Conservation (phyloP, 2,113 vertebrate species). For the Pantherophis guttatus region DNA sequence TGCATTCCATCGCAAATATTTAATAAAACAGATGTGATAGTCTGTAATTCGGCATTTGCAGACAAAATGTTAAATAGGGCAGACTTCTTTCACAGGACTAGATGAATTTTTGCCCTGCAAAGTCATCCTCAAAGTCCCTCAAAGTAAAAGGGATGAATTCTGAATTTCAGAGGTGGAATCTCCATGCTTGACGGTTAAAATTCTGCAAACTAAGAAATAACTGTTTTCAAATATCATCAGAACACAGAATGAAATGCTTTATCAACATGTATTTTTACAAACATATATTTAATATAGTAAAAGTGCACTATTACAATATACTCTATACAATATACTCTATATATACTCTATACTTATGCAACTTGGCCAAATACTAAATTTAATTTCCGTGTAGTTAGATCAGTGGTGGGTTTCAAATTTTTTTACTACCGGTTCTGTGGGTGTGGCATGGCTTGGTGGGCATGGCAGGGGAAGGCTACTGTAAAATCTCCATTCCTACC, state of each 20-base stretch:
- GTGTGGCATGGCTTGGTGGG: too few relatives aligned
- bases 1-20: slow-evolving; percentile 16
- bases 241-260: not conserved
- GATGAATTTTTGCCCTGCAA: not conserved
- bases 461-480: too few relatives aligned
- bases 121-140: not conserved
- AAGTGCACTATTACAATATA: not conserved
- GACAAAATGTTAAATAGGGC: not conserved
- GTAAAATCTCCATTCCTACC: too few relatives aligned
- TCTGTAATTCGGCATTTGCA: not conserved
- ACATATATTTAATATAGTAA: not conserved
- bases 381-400: not conserved
- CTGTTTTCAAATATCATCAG: not conserved
- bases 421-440: too few relatives aligned
- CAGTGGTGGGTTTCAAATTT: too few relatives aligned
- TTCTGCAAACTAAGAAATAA: not conserved
- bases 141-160: not conserved
- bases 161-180: not conserved
- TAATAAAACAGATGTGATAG: not conserved
- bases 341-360: not conserved
- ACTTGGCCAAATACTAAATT: not conserved
- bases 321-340: too few relatives aligned
- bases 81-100: not conserved
- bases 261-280: not conserved
- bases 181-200: not conserved